Percentiles rank a stretch among this genome's conserved stretches.
phyloP scores from a whole-genome alignment of 2,797 vertebrate species.

The Microhierax caerulescens region DNA sequence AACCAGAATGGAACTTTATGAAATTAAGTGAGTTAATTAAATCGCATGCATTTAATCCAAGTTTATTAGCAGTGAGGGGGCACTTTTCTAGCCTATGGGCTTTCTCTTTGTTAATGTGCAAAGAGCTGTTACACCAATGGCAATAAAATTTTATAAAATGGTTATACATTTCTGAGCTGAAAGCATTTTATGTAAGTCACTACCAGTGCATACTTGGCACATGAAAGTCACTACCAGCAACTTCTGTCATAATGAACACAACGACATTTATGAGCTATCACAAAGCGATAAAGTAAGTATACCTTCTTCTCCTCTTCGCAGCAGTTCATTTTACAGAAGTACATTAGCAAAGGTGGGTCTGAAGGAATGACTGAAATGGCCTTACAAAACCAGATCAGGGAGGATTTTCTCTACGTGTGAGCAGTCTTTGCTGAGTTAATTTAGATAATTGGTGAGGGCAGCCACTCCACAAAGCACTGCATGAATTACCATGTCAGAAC shows the following conservation, averaged over 20 bases:
- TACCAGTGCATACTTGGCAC: background rate
- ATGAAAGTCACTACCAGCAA: background rate
- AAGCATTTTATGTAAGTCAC: background rate
- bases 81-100: background rate
- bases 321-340: background rate
- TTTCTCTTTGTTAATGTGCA: background rate
- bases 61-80: background rate
- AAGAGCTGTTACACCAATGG: background rate
- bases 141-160: background rate
- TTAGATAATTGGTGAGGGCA: background rate
- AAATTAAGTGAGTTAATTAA: constrained; percentile 49
- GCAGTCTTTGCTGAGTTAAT: background rate
- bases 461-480: background rate
- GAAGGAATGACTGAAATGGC: background rate
- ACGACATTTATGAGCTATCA: background rate
- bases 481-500: background rate
- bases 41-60: background rate
- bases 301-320: background rate
- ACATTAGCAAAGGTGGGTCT: background rate
- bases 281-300: background rate
- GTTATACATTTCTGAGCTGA: background rate
- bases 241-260: background rate
- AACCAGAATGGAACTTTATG: constrained; percentile 18
- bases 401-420: background rate
- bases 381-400: background rate